Evolutionary conservation across 2,113 vertebrate genomes (phyloP).

Genomic region (Anolis carolinensis): DNA sequence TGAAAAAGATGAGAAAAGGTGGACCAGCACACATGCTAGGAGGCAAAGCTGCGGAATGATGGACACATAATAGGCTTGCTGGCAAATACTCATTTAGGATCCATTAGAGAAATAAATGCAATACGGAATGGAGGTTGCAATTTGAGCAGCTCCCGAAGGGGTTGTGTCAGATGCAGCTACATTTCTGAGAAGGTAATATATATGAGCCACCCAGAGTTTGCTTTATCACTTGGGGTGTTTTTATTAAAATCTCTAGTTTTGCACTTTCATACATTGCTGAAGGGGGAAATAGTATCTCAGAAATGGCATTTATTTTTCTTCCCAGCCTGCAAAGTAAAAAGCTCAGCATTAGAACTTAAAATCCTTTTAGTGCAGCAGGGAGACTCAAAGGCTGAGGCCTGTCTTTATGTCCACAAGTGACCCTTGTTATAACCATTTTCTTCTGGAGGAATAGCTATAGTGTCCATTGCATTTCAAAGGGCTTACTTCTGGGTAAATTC

Average conservation of each 20-base stretch:
- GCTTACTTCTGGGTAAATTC: no score
- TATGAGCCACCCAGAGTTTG: slow-evolving; percentile 39
- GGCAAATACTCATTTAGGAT: slow-evolving; percentile 63
- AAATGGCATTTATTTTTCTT: slow-evolving; percentile 26
- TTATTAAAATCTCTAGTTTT: slow-evolving; percentile 58
- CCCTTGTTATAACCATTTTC: no score
- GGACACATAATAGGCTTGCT: slow-evolving; percentile 50
- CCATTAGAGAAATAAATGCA: slow-evolving; percentile 61
- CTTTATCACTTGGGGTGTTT: slow-evolving; percentile 48
- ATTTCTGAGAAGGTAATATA: slow-evolving; percentile 45
- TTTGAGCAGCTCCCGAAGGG: slow-evolving; percentile 57
- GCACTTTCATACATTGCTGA: slow-evolving; percentile 50
- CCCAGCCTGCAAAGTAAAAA: not conserved
- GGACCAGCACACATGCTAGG: slow-evolving; percentile 12
- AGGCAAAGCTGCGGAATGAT: slow-evolving; percentile 52
- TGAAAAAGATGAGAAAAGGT: slow-evolving; percentile 25
- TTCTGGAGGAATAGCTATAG: no score
- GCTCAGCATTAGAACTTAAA: slow-evolving; percentile 5
- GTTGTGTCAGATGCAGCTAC: slow-evolving; percentile 37
- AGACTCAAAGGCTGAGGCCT: slow-evolving; percentile 5
- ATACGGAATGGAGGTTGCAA: slow-evolving; percentile 50
- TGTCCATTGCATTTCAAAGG: no score
- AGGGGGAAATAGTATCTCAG: slow-evolving; percentile 8
- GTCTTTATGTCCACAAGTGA: not conserved
- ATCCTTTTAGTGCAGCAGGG: slow-evolving; percentile 12